A percentile compares a stretch with the other conserved stretches of the same genome.
Evolutionary conservation across 2,888 invertebrate species (phyloP).

Genomic region (Omphaloscelis lunosa): DNA sequence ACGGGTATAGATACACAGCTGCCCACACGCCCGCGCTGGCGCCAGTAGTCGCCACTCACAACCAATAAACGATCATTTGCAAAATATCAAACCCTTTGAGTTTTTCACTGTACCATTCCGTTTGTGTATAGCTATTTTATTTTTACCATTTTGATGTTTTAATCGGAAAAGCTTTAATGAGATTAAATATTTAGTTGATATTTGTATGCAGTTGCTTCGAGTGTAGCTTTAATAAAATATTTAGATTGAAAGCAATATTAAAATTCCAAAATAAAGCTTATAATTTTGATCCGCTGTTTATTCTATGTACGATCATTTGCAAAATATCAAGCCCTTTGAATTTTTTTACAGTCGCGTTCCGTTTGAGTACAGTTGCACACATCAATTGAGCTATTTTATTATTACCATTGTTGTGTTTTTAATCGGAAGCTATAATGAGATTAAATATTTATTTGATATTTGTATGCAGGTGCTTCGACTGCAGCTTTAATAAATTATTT

Average conservation of each 20-base stretch:
- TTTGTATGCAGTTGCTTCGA: neutral
- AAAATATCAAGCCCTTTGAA: slow-evolving; percentile 56
- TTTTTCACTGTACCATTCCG: slow-evolving; percentile 28
- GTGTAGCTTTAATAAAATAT: slow-evolving; percentile 9
- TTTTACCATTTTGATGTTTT: neutral
- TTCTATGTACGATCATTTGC: slow-evolving; percentile 54
- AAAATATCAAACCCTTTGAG: slow-evolving; percentile 57
- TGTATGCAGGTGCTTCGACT: neutral
- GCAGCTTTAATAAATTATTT: slow-evolving; percentile 9
- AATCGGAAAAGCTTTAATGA: neutral
- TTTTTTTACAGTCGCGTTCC: slow-evolving; percentile 30
- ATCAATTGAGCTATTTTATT: slow-evolving; percentile 7
- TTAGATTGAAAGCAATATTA: neutral
- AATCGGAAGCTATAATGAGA: neutral
- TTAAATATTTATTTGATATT: slow-evolving; percentile 11
- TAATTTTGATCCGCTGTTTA: neutral
- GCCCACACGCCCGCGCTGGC: slow-evolving; percentile 34
- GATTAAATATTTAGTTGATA: slow-evolving; percentile 15
- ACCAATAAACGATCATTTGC: slow-evolving; percentile 67
- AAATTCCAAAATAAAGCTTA: neutral
- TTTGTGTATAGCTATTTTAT: slow-evolving; percentile 17
- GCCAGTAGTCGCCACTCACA: slow-evolving; percentile 33
- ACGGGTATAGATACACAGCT: slow-evolving; percentile 69
- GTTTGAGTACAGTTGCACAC: neutral
- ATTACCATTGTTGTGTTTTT: neutral